phyloP scores from a whole-genome alignment of 1,140 invertebrate species.

The Ptiloglossa arizonensis region DNA sequence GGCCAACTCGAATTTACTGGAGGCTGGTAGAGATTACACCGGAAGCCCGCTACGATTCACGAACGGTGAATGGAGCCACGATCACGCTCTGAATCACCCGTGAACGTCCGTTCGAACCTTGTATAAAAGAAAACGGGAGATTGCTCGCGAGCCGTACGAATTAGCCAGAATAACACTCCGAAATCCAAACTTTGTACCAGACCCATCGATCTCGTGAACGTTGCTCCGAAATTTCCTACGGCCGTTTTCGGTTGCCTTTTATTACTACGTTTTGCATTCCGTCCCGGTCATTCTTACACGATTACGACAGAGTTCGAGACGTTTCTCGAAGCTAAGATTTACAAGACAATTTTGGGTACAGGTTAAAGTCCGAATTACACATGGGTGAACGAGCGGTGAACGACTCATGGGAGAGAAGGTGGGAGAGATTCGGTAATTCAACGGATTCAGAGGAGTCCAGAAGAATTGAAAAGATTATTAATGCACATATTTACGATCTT shows the following conservation, averaged over 20 bases:
- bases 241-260: too few species aligned
- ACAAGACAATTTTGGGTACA: not conserved
- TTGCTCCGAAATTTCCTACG: too few species aligned
- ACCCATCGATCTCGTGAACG: too few species aligned
- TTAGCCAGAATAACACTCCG: too few species aligned
- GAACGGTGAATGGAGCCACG: not conserved
- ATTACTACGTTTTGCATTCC: too few species aligned
- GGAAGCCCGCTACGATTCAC: not conserved
- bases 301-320: not conserved
- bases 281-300: too few species aligned
- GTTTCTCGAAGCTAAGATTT: not conserved
- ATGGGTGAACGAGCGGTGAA: not conserved
- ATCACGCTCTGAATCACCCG: constrained; percentile 20
- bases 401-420: not conserved
- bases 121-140: not conserved
- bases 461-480: not conserved
- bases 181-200: too few species aligned
- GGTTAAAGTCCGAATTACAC: not conserved
- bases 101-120: not conserved
- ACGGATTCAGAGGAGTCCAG: not conserved
- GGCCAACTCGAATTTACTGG: not conserved
- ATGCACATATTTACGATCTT: not conserved
- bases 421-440: not conserved
- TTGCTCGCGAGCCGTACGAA: too few species aligned
- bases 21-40: not conserved